Evolutionary conservation across 1,140 invertebrate genomes (phyloP).

Genomic region (Meloidogyne floridensis): DNA sequence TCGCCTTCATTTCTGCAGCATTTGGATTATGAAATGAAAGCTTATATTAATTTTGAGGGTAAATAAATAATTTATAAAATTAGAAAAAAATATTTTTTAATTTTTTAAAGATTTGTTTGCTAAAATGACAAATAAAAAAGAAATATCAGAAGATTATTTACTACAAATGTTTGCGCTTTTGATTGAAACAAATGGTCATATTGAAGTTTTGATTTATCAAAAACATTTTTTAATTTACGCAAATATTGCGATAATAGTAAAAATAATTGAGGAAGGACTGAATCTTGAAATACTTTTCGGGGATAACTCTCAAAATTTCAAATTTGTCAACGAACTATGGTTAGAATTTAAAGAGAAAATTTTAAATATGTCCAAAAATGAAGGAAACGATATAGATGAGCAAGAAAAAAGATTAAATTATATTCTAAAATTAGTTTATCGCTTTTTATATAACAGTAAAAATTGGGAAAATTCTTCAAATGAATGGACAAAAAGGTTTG

Average conservation of each 20-base stretch:
- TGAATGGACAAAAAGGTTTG: neutral
- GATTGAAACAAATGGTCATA: neutral
- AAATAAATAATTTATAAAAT: neutral
- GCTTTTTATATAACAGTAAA: neutral
- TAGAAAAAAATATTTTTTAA: neutral
- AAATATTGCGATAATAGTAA: neutral
- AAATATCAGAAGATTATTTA: slow-evolving; percentile 10
- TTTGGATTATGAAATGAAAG: slow-evolving; percentile 2
- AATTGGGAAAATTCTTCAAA: neutral
- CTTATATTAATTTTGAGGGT: slow-evolving; percentile 9
- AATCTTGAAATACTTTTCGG: neutral
- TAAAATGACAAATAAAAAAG: neutral
- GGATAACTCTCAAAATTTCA: neutral
- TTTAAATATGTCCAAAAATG: neutral
- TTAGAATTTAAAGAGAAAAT: neutral
- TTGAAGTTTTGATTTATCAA: neutral
- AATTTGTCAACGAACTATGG: neutral
- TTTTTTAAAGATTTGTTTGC: neutral
- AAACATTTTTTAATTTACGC: slow-evolving; percentile 2
- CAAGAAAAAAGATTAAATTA: neutral
- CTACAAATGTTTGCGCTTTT: neutral
- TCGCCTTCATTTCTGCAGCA: neutral
- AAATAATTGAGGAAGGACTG: neutral
- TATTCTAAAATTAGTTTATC: neutral
- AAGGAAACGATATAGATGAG: neutral